phyloP scores from a whole-genome alignment of 2,797 vertebrate genomes.

The Anguilla anguilla region DNA sequence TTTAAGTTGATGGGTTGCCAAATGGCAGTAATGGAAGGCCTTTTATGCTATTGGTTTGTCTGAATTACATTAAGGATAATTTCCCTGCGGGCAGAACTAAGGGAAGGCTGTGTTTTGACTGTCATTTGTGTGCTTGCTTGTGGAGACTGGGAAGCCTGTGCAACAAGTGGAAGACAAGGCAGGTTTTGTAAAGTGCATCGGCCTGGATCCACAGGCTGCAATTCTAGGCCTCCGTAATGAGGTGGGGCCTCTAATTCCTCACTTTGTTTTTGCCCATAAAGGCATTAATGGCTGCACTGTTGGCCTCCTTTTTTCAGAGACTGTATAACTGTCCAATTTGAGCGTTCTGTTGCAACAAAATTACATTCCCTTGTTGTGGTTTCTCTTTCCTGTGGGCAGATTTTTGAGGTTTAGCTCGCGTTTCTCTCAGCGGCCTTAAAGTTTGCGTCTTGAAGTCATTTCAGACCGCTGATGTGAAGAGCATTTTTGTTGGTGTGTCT shows the following conservation, averaged over 20 bases:
- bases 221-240: conserved; percentile 53
- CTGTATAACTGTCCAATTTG: background rate
- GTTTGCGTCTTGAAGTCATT: conserved; percentile 4
- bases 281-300: conserved; percentile 22
- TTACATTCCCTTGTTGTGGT: background rate
- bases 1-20: background rate
- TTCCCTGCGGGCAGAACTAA: conserved; percentile 33
- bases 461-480: conserved; percentile 9
- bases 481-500: conserved; percentile 5
- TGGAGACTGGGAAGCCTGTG: conserved; percentile 50
- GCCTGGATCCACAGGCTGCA: conserved; percentile 56
- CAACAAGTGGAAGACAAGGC: conserved; percentile 62
- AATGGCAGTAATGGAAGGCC: background rate
- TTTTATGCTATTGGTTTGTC: conserved; percentile 13
- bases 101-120: conserved; percentile 57
- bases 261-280: conserved; percentile 31
- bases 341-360: background rate
- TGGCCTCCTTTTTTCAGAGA: conserved; percentile 15
- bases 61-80: conserved; percentile 20
- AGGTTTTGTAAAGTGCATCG: conserved; percentile 54
- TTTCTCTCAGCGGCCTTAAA: background rate
- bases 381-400: background rate
- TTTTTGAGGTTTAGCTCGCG: background rate
- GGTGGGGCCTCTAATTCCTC: conserved; percentile 47
- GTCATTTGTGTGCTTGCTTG: conserved; percentile 57